Base-by-base conservation (phyloP, 2,888 invertebrate genomes). In the Lepidochrysops patricia region DNA sequence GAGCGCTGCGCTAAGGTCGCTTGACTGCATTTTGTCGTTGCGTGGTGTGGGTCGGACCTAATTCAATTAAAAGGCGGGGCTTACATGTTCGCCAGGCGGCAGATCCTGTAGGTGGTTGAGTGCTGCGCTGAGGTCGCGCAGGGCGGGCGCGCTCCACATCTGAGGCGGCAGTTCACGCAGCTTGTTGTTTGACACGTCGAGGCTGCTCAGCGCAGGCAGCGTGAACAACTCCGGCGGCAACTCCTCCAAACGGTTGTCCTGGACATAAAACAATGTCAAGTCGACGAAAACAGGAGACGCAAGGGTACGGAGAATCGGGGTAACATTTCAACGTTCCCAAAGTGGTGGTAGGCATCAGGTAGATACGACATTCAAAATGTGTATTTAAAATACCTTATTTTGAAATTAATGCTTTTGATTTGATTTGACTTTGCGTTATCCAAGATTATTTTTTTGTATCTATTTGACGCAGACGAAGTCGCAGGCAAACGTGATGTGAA, bases 111-210 rank as follows among this genome's bases (percentile, higher is more conserved):
- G 85, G 59, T 96, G 91, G 90, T 99, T 99, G 72, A 97, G 94
- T 0, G 97, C 95, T 0, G 94, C 94, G 80, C 97, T 97, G 29
- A 98, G 83, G 79, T 98, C 98, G 59, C 96, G 92, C 54, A 98
- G 86, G 62, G 94, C 94, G 0, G 96, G 95, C 1, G 97, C 93
- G 12, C 92, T 85, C 98, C 98, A 98, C 89, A 98, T 87, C 65
- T 93, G 92, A 61, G 93, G 92, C 0, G 98, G 98, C 60, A 98
- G 84, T 56, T 91, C 84, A 65, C 96, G 94, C 60, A 98, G 84
- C 80, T 97, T 96, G 83, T 99, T 99, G 83, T 97, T 97, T 0
- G 98, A 96, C n/a, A 97, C 93, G 79, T 98, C 98, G 66, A 99
- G 90, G 1, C 94, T 94, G 9, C 92, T 89, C 37, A 98, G 86